Percentiles rank a stretch among this genome's conserved stretches.
Evolutionary conservation across 2,113 vertebrate genomes (phyloP).

Genomic region (Lonchura striata): DNA sequence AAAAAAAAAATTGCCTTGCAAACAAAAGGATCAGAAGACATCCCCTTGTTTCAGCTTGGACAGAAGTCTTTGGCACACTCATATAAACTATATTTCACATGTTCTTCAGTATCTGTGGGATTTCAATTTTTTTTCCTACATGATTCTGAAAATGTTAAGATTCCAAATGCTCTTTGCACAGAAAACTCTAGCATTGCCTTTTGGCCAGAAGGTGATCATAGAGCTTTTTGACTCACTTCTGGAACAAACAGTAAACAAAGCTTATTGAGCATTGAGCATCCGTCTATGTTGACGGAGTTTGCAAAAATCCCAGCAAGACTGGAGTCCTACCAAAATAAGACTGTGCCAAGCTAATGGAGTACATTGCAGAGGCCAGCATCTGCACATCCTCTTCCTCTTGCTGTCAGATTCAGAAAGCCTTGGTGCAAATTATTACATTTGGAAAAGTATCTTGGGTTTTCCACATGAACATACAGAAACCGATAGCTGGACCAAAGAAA

Average conservation of each 20-base stretch:
- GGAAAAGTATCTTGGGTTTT: neutral
- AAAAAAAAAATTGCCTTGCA: neutral
- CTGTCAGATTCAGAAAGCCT: neutral
- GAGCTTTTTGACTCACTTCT: neutral
- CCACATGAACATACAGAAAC: neutral
- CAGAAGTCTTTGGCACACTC: neutral
- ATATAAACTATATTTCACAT: neutral
- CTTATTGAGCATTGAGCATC: neutral
- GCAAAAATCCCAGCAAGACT: neutral
- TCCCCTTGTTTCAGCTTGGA: neutral
- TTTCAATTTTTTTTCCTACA: neutral
- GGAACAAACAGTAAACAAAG: constrained; percentile 16
- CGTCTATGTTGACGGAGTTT: neutral
- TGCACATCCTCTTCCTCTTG: neutral
- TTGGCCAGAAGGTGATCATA: neutral
- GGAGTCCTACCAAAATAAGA: neutral
- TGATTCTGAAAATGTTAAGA: neutral
- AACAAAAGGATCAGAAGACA: neutral
- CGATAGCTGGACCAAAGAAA: neutral
- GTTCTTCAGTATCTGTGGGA: neutral
- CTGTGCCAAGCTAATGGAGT: neutral
- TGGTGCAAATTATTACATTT: neutral
- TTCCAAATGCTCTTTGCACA: neutral
- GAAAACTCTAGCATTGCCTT: neutral
- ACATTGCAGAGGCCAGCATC: neutral